Evolutionary conservation across 2,113 vertebrate genomes (phyloP).

Genomic region (Gila orcuttii): DNA sequence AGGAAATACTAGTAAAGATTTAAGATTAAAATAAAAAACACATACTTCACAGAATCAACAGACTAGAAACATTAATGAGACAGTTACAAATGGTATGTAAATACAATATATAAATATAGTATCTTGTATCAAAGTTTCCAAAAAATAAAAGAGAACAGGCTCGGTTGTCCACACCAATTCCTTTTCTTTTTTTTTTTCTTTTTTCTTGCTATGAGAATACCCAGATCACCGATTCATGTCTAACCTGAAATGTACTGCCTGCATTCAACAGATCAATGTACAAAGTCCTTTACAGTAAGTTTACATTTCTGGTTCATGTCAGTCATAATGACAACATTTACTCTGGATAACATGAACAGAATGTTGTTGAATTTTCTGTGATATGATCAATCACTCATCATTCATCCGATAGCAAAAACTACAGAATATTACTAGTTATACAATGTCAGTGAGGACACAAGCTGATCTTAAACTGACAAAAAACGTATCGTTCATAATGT

Average conservation of each 20-base stretch:
- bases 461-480: background rate
- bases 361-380: background rate
- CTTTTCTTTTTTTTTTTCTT: background rate
- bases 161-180: background rate
- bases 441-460: background rate
- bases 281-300: constrained; percentile 16
- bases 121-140: background rate
- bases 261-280: background rate
- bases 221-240: background rate
- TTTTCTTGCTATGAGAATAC: background rate
- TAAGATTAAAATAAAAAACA: too few species aligned
- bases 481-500: background rate
- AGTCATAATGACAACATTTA: background rate
- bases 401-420: background rate
- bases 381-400: background rate
- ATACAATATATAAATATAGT: background rate
- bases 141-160: background rate
- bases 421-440: background rate
- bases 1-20: constrained; percentile 4
- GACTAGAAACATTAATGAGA: background rate
- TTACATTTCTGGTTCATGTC: background rate
- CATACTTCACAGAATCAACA: background rate
- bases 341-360: constrained; percentile 1
- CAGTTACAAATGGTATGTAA: background rate
- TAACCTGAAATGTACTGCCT: background rate